Conservation (phyloP, 2,888 invertebrate genomes). For the Lamproptera curius region DNA sequence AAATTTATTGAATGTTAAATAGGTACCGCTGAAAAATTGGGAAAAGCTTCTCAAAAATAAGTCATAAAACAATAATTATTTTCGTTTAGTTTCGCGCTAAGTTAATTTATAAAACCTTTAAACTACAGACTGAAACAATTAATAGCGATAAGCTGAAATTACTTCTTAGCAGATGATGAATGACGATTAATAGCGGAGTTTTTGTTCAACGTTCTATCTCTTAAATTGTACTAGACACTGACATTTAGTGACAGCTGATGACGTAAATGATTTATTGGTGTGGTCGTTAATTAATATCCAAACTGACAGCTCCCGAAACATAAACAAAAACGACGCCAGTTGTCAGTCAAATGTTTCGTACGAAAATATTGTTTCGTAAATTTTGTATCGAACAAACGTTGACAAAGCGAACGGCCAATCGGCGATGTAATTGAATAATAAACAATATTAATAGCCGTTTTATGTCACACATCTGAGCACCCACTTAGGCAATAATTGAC, state of each 20-base stretch:
- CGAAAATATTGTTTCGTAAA: too few relatives aligned
- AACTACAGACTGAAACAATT: too few relatives aligned
- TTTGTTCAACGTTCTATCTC: not conserved
- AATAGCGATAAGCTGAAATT: too few relatives aligned
- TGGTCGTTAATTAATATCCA: slow-evolving; percentile 8
- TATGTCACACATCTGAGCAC: not conserved
- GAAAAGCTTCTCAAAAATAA: too few relatives aligned
- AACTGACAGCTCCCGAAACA: slow-evolving; percentile 5
- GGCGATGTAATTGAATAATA: not conserved
- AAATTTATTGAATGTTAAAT: too few relatives aligned
- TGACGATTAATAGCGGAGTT: too few relatives aligned
- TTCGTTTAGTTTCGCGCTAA: too few relatives aligned
- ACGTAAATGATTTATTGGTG: slow-evolving; percentile 12
- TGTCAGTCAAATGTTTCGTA: not conserved
- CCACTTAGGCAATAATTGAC: not conserved
- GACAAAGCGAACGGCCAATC: not conserved
- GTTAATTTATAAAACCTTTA: too few relatives aligned
- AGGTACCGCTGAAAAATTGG: too few relatives aligned
- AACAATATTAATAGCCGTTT: not conserved
- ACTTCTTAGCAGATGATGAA: too few relatives aligned
- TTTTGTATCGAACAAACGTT: not conserved
- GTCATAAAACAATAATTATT: too few relatives aligned
- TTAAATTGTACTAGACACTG: not conserved
- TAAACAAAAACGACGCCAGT: slow-evolving; percentile 5
- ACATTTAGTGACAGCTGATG: slow-evolving; percentile 6